Base-by-base conservation (phyloP, 2,888 invertebrate species). In the Chalcosyrphus nemorum region DNA sequence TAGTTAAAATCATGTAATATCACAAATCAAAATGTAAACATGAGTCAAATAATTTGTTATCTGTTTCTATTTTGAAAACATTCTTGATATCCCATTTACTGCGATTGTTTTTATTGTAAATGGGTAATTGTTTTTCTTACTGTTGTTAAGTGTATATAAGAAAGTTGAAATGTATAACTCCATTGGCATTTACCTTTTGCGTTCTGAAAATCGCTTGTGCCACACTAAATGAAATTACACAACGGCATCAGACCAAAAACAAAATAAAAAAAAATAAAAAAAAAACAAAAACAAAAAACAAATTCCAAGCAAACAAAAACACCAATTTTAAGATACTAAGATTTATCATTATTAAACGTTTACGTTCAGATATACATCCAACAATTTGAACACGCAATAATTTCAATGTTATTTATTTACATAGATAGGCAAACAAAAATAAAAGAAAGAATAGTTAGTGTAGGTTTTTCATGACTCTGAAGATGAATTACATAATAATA, bases 271-370 rank as follows among this genome's bases (percentile, higher is more conserved):
- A 43, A 24, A 45, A 29, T 54, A 74, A n/a, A n/a, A n/a, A n/a
- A n/a, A n/a, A n/a, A n/a, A n/a, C n/a, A n/a, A n/a, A n/a, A n/a
- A 38, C 13, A 59, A 61, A 76, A 59, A 80, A 76, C 75, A 76
- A 85, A 81, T 80, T 80, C 80, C 78, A 84, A 80, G 74, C 74
- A 85, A 85, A 81, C 75, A 85, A 85, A 78, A 85, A 85, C 85
- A 85, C 80, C 85, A 85, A 85, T 81, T 85, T 80, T 45, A 85
- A 80, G 15, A 81, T 81, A 66, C 75, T 80, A 66, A 80, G 24
- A 80, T 75, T 70, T 75, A 78, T 84, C 82, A 84, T 74, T 84
- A 78, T 84, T 84, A 54, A 84, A 70, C 27, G 54, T 70, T 84
- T 84, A 75, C 45, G 84, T 84, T 84, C 74, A 78, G 66, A 70